phyloP scores from a whole-genome alignment of 92 coral and sea anemone genomes.

The Zoanthus sansibaricus region DNA sequence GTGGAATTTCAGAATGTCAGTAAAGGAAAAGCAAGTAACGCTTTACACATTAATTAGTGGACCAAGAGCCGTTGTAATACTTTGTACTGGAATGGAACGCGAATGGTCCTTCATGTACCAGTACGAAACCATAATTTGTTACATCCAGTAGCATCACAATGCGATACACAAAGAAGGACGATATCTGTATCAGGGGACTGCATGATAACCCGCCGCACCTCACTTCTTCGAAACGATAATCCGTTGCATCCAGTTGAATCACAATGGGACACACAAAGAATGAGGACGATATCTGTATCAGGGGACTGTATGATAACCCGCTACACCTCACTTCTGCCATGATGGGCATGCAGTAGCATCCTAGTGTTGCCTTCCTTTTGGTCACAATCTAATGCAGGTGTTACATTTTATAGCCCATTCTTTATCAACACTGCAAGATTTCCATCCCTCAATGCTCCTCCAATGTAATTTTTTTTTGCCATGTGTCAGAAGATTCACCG shows the following conservation, averaged over 20 bases:
- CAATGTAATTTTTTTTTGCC: no score
- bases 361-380: no score
- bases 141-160: neutral
- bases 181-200: conserved; percentile 20
- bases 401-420: no score
- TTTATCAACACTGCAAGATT: no score
- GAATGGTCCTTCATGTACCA: conserved; percentile 32
- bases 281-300: no score
- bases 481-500: conserved; percentile 30
- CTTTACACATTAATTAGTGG: no score
- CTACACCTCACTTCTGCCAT: conserved; percentile 12
- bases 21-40: no score
- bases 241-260: neutral
- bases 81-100: conserved; percentile 16
- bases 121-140: conserved; percentile 46
- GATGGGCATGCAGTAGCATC: conserved; percentile 45
- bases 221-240: conserved; percentile 40
- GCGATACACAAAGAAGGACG: neutral
- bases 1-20: no score
- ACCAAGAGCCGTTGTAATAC: neutral
- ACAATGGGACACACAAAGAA: neutral
- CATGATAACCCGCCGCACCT: neutral
- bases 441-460: no score
- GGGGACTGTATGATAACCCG: conserved; percentile 4
- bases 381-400: no score